Evolutionary conservation across 1,140 invertebrate species (phyloP).

Genomic region (Forficula auricularia): DNA sequence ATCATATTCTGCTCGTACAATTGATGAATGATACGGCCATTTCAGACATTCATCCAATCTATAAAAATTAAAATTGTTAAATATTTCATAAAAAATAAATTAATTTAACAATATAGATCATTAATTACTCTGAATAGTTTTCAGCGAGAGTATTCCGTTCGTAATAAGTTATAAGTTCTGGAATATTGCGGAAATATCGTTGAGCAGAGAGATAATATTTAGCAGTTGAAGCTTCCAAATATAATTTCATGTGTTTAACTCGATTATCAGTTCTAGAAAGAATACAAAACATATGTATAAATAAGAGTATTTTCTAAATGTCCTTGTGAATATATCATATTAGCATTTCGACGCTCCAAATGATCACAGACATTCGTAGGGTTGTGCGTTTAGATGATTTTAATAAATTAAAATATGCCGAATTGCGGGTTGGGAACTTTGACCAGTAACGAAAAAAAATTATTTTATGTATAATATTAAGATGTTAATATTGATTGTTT

Average conservation of each 20-base stretch:
- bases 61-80: conserved; percentile 12
- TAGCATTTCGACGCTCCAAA: not conserved
- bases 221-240: conserved; percentile 34
- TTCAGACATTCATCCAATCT: conserved; percentile 53
- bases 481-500: too few relatives aligned
- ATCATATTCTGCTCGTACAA: conserved; percentile 57
- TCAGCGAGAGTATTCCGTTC: conserved; percentile 71
- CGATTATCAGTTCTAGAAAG: conserved; percentile 52
- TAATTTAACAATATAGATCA: not conserved
- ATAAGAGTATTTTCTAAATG: not conserved
- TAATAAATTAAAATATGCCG: too few relatives aligned
- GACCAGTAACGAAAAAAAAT: too few relatives aligned
- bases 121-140: conserved; percentile 65
- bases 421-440: too few relatives aligned
- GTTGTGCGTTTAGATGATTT: too few relatives aligned
- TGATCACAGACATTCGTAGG: too few relatives aligned
- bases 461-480: too few relatives aligned
- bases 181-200: conserved; percentile 74
- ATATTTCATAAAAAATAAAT: conserved; percentile 2
- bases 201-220: conserved; percentile 72
- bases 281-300: conserved; percentile 11
- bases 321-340: conserved; percentile 3
- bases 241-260: conserved; percentile 86
- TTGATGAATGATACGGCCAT: conserved; percentile 55
- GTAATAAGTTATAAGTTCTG: conserved; percentile 79